These are phyloP conservation scores for Chymomyza costata DNA, from an alignment of 1,140 invertebrate genomes.

Conservation along the genomic window DNA sequence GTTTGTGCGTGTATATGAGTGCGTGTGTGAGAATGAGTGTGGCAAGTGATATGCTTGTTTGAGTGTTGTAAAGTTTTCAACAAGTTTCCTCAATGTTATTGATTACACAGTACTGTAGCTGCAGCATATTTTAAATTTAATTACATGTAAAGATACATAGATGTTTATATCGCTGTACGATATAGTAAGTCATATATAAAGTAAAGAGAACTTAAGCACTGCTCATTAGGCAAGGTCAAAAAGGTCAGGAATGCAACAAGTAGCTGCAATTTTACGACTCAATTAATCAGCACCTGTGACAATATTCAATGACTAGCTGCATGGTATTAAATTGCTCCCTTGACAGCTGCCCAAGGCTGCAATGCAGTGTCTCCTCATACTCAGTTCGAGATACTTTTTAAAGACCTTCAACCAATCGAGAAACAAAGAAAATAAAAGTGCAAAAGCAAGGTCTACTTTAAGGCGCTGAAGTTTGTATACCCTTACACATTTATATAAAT, in stretches of 20 bases:
- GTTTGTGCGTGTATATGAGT: conserved; percentile 18
- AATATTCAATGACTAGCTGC: conserved; percentile 8
- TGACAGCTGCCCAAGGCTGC: conserved; percentile 7
- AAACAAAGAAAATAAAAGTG: no score
- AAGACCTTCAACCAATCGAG: no score
- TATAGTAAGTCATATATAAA: no score
- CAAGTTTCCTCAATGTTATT: conserved; percentile 45
- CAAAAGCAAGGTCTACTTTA: no score
- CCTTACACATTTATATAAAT: no score
- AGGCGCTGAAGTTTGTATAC: no score
- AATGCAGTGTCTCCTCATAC: no score
- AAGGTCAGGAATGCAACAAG: no score
- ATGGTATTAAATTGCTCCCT: conserved; percentile 5
- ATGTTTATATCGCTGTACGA: no score
- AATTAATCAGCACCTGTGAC: conserved; percentile 26
- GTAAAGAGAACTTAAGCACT: no score
- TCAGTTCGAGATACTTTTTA: no score
- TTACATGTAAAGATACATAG: background rate
- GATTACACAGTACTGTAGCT: conserved; percentile 56
- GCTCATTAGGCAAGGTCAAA: no score
- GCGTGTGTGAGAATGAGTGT: conserved; percentile 9
- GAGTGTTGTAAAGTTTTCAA: conserved; percentile 11
- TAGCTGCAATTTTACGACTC: conserved; percentile 28
- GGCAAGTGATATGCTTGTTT: conserved; percentile 1
- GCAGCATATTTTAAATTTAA: conserved; percentile 4